phyloP scores from a whole-genome alignment of 2,888 invertebrate species.

The Spialia ferax region DNA sequence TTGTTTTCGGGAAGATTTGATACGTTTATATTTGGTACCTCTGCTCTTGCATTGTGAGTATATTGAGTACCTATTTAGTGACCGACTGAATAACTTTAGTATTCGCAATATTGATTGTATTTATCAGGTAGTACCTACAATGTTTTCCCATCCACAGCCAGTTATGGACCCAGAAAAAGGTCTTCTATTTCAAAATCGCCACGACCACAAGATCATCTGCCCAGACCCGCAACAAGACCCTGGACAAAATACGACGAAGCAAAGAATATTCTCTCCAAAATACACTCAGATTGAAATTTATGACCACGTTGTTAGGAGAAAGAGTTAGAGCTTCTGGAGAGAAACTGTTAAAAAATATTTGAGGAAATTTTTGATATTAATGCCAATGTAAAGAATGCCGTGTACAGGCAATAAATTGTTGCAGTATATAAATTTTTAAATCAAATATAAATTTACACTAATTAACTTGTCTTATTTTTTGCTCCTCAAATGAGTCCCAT shows the following conservation, averaged over 20 bases:
- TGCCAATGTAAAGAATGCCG: no score
- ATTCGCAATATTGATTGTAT: no score
- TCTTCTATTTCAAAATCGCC: constrained; percentile 92
- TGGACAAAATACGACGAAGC: constrained; percentile 89
- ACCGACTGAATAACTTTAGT: no score
- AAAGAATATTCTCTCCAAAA: constrained; percentile 87
- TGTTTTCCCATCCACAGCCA: constrained; percentile 63
- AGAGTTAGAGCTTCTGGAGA: no score
- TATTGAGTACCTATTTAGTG: no score
- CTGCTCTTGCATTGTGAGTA: no score
- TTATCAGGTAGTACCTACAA: no score
- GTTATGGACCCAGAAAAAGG: constrained; percentile 91
- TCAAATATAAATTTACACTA: no score
- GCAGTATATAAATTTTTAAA: no score
- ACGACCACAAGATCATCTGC: constrained; percentile 92
- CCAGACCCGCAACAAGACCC: constrained; percentile 89
- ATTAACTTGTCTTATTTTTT: no score
- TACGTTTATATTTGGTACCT: neutral
- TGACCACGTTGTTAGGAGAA: constrained; percentile 91
- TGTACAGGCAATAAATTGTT: no score
- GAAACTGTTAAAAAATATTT: neutral
- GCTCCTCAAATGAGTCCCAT: no score
- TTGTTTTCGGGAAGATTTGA: neutral
- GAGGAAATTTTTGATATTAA: neutral
- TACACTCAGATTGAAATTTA: constrained; percentile 93